Base-by-base conservation (phyloP, 2,888 invertebrate species). In the Drosophila longiperda region DNA sequence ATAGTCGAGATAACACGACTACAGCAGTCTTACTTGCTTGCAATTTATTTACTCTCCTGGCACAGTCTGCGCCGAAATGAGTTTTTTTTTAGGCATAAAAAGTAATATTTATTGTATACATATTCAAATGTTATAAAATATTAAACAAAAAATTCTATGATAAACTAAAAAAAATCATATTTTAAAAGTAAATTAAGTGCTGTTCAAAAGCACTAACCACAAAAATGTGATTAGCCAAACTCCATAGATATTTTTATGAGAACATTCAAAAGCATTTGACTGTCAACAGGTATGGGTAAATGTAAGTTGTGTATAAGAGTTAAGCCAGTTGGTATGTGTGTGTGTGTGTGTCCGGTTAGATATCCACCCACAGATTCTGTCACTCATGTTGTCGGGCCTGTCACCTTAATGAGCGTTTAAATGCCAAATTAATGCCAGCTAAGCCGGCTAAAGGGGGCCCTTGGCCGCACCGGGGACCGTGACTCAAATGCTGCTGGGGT, bases 401-500 rank as follows among this genome's bases (percentile, higher is more conserved):
- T 85, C 88, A 74, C 75, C 83, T 80, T 87, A 87, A 84, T 84
- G 82, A 87, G 83, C 69, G 68, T 66, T 80, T 82, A 87, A 84
- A 84, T 85, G 88, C 78, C 85, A 86, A 86, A 87, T 87, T 87
- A 85, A 77, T 67, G 82, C 67, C 82, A 73, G 61, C 66, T 36
- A 20, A 50, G 58, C 65, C 50, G 52, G 53, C 67, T 52, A 40
- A 54, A 34, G 11, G 50, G 59, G 55, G 68, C 68, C 79, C 79
- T 78, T 78, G 79, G 78, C 54, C 64, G 38, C 38, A 29, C 26
- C 40, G 67, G 48, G 61, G 73, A 59, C 79, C 64, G 45, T 73
- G 76, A 73, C 74, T 78, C 74, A 54, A 73, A 55, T 73, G 73
- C 58, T 52, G 59, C 20, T 60, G 36, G 32, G 36, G 60, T 62